Evolutionary conservation across 2,888 invertebrate genomes (phyloP), one percentile per base, ranked within the genome.

Genomic region (Plemyria rubiginata): DNA sequence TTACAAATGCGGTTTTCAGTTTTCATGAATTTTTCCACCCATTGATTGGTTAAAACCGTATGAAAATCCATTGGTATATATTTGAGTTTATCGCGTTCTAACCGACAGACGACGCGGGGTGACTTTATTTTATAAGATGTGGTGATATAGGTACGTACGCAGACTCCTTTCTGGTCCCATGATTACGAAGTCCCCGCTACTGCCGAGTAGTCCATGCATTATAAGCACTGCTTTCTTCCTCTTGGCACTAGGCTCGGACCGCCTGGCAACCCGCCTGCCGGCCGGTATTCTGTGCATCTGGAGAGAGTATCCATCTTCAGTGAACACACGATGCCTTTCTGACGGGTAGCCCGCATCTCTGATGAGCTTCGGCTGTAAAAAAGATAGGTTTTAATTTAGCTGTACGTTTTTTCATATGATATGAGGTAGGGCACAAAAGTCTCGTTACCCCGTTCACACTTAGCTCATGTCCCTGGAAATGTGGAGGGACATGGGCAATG

Each of bases 131-230:
- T 1, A 22, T 22, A 22, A 22, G 2, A 22, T 22, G 22, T 22
- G 22, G 32, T 32, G 8, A 5, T 32, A 32, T 40, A 40, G 5
- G 5, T 15, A 45, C 45, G 45, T 82, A 95, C 95, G 94, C 29
- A 96, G 82, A 71, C 95, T 95, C 71, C 94, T 94, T 59, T 93
- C 90, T 0, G 95, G 95, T 0, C 95, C 94, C 91, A 95, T 95
- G 63, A 96, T 92, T 6, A 96, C 86, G 93, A 95, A 97, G 76
- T 95, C 95, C 0, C 95, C 93, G 5, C 96, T 95, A 71, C 95
- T 94, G 2, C 95, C 95, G 4, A 95, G 72, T 0, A 96, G 79
- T 0, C 97, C 95, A 66, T 95, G 94, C 62, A 94, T 85, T 6
- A 95, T 68, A 7, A 95, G 78, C 2, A 94, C 86, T 0, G 87